Percentiles rank a stretch among this genome's conserved stretches.
These are phyloP conservation scores for Sterna hirundo DNA, from an alignment of 2,113 vertebrate genomes.

Conservation along the genomic window DNA sequence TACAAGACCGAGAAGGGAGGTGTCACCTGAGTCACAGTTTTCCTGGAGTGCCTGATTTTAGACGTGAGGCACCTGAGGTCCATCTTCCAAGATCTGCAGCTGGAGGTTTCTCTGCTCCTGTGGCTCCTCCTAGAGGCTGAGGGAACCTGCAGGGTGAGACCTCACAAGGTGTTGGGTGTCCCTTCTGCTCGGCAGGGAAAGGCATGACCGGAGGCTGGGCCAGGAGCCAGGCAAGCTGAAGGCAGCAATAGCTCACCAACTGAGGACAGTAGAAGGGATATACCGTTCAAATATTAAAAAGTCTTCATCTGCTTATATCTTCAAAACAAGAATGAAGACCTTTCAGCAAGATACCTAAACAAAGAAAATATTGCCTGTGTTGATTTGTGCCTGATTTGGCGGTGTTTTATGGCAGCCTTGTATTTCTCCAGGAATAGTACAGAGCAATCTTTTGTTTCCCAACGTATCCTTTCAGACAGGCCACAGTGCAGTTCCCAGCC, in stretches of 20 bases:
- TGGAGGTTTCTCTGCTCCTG: not conserved
- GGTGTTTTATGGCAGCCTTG: not conserved
- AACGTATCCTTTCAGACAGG: not conserved
- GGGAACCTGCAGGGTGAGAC: not conserved
- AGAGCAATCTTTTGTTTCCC: not conserved
- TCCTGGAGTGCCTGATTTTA: accelerated
- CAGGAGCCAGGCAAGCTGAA: not conserved
- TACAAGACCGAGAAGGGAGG: accelerated
- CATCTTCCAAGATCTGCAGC: not conserved
- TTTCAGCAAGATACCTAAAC: not conserved
- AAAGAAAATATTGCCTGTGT: not conserved
- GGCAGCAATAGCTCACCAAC: not conserved
- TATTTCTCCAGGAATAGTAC: not conserved
- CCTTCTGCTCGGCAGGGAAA: not conserved
- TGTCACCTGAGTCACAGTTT: not conserved
- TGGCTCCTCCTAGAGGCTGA: not conserved
- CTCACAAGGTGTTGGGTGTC: too few species aligned
- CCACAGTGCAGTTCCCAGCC: not conserved
- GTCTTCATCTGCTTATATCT: not conserved
- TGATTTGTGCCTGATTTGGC: not conserved
- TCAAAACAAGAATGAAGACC: not conserved
- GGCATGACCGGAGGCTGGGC: accelerated
- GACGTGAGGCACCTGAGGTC: not conserved
- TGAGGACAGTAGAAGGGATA: not conserved
- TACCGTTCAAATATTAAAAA: not conserved